Conservation (phyloP, 1,140 invertebrate species). For the Elymnias hypermnestra region DNA sequence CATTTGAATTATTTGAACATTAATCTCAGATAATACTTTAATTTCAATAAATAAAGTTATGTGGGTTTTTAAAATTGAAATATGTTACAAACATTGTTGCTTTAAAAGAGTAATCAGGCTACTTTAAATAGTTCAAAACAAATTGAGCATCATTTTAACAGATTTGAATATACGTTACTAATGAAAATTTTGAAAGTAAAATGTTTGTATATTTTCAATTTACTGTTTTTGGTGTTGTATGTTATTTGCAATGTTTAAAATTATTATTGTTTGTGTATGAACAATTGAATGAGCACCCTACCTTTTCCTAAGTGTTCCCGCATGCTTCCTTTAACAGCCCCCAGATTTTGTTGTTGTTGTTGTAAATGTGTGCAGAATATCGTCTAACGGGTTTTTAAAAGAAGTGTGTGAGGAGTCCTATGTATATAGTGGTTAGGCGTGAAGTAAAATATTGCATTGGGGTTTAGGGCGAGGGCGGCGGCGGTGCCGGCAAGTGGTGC, state of each 20-base stretch:
- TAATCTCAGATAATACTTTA: no score
- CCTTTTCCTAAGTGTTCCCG: conserved; percentile 44
- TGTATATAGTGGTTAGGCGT: conserved; percentile 11
- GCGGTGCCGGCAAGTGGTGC: conserved; percentile 67
- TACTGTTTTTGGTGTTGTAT: no score
- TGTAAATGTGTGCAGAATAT: conserved; percentile 72
- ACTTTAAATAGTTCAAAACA: no score
- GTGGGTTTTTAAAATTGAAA: no score
- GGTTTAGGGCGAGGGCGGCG: conserved; percentile 70
- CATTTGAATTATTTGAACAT: neutral
- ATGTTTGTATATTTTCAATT: no score
- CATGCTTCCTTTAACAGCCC: conserved; percentile 75
- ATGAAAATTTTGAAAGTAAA: no score
- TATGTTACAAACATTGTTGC: no score
- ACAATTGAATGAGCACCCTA: conserved; percentile 12
- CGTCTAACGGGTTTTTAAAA: conserved; percentile 70
- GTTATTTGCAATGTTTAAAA: conserved; percentile 3
- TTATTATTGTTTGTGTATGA: conserved; percentile 6
- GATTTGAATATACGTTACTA: no score
- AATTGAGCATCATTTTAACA: no score
- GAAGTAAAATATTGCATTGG: conserved; percentile 60
- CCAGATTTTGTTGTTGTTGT: conserved; percentile 44
- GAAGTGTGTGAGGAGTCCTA: conserved; percentile 57
- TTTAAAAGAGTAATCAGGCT: no score
- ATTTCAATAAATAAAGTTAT: no score